phyloP scores from a whole-genome alignment of 2,113 vertebrate genomes.

The Zosterops pallidus region DNA sequence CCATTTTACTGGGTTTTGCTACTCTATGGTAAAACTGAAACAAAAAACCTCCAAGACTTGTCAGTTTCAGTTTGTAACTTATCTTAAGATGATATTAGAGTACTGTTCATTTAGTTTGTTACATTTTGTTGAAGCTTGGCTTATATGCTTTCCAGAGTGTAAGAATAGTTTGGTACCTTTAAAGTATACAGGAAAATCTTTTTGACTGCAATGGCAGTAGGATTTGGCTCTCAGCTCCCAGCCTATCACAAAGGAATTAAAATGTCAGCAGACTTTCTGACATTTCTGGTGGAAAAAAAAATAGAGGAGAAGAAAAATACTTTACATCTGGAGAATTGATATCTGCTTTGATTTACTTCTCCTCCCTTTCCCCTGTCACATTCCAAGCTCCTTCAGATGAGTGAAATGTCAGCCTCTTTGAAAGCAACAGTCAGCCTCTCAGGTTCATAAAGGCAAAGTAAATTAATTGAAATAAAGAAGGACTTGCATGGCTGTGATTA shows the following conservation, averaged over 20 bases:
- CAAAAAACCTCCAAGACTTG: neutral
- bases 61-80: neutral
- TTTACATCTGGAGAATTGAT: constrained; percentile 85
- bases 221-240: constrained; percentile 17
- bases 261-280: constrained; percentile 77
- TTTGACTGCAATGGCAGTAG: neutral
- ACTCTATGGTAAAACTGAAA: neutral
- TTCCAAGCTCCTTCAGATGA: constrained; percentile 82
- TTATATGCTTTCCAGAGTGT: neutral
- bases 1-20: neutral
- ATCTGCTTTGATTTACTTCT: constrained; percentile 84
- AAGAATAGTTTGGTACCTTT: neutral
- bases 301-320: constrained; percentile 76
- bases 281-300: constrained; percentile 73
- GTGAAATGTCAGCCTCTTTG: constrained; percentile 79
- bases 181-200: neutral
- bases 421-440: constrained; percentile 72
- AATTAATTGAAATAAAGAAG: constrained; percentile 77
- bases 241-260: constrained; percentile 75
- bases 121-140: neutral
- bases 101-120: neutral
- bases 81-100: neutral
- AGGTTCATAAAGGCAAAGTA: constrained; percentile 82
- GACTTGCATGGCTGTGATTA: constrained; percentile 64
- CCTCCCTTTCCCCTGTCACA: constrained; percentile 85